phyloP scores from a whole-genome alignment of 2,113 vertebrate genomes.

The Lepidothrix coronata region DNA sequence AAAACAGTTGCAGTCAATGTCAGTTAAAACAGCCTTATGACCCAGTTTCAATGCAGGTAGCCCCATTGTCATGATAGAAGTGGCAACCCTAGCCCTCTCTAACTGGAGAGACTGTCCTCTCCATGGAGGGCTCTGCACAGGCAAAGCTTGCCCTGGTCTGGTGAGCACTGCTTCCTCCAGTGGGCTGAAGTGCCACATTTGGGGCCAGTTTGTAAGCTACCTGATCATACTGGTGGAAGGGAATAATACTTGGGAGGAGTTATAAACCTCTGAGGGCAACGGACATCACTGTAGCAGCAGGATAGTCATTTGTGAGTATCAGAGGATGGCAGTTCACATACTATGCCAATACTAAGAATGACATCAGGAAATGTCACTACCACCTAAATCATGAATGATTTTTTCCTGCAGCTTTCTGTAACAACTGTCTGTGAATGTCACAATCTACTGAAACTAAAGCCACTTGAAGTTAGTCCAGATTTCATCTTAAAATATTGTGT shows the following conservation, averaged over 20 bases:
- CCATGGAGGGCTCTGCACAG: background rate
- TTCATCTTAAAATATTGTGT: background rate
- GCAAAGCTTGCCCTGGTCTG: background rate
- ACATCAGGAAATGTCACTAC: background rate
- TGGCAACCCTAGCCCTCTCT: background rate
- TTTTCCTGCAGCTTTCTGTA: background rate
- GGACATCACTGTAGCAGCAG: background rate
- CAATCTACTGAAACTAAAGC: background rate
- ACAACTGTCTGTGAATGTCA: background rate
- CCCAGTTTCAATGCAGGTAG: background rate
- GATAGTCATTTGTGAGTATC: background rate
- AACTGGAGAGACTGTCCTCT: rapidly evolving
- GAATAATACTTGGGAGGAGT: background rate
- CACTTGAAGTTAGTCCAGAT: background rate
- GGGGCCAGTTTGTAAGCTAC: background rate
- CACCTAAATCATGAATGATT: background rate
- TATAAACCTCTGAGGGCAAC: background rate
- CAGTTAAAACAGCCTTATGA: background rate
- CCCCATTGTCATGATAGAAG: background rate
- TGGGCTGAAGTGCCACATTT: rapidly evolving
- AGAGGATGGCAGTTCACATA: background rate
- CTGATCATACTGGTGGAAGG: background rate
- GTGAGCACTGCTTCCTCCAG: background rate
- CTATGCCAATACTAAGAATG: background rate
- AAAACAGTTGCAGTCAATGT: background rate